phyloP scores from a whole-genome alignment of 2,888 invertebrate species.

The Drosophila melanosoma region DNA sequence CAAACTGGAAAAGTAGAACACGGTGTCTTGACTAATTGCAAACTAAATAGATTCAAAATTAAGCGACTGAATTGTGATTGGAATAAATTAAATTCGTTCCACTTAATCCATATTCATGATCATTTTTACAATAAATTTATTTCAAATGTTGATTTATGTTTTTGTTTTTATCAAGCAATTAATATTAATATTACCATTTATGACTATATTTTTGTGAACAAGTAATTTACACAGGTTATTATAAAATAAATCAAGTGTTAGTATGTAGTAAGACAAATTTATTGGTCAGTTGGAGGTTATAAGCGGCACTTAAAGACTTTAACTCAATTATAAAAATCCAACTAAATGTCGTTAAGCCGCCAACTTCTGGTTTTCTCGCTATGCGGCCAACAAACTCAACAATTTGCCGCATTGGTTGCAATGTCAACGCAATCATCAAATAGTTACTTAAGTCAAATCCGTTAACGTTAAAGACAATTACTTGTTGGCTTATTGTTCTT shows the following conservation, averaged over 20 bases:
- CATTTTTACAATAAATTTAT: too few species aligned
- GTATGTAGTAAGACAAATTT: slow-evolving; percentile 24
- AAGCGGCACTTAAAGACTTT: slow-evolving; percentile 17
- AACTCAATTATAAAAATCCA: slow-evolving; percentile 45
- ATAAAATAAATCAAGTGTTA: not conserved
- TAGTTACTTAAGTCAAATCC: slow-evolving; percentile 8
- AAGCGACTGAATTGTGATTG: not conserved
- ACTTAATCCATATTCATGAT: too few species aligned
- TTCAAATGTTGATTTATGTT: not conserved
- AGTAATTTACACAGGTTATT: not conserved
- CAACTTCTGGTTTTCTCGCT: slow-evolving; percentile 64
- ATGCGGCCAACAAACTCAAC: slow-evolving; percentile 2
- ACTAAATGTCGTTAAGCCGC: slow-evolving; percentile 63
- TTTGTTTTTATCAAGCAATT: too few species aligned
- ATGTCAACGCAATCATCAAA: slow-evolving; percentile 41
- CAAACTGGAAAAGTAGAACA: not conserved
- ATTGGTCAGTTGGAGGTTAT: slow-evolving; percentile 33
- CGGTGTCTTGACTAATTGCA: not conserved
- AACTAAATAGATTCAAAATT: not conserved
- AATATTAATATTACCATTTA: too few species aligned
- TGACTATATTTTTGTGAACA: not conserved
- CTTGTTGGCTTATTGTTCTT: slow-evolving; percentile 39
- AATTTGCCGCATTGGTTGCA: slow-evolving; percentile 34
- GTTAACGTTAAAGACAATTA: slow-evolving; percentile 30
- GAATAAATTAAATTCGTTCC: not conserved